Base-by-base conservation (phyloP, 2,888 invertebrate genomes). In the Crioceris asparagi region DNA sequence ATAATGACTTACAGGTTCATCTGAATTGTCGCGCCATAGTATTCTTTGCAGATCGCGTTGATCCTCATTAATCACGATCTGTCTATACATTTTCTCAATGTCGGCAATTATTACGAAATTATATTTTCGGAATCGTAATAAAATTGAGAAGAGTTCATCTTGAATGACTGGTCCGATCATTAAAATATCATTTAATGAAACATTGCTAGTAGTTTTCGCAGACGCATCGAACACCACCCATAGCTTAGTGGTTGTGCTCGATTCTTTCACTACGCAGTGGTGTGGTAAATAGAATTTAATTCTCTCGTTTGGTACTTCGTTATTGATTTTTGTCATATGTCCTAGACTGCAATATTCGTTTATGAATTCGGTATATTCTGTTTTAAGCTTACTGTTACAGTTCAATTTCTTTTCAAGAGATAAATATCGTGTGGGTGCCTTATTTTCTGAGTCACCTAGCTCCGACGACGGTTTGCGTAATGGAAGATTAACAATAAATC, bases 201-300 rank as follows among this genome's bases (percentile, higher is more conserved):
- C 6, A 10, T 47, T 43, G 2, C 27, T 36, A 31, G 35, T 36
- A 4, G 41, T 32, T 26, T 33, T 39, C 15, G 39, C 29, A 14
- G 37, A 37, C 2, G 30, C 37, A 17, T 37, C 40, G 25, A 32
- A 40, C 4, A 40, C 40, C 3, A 40, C 41, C 30, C 45, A 25
- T 10, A 43, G 17, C 34, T 45, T 42, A 2, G 41, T 43, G 8
- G 45, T 44, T 6, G 21, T 18, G 17, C 40, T 41, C 6, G 34
- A 35, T 11, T 44, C 42, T 12, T 44, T 40, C 10, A 45, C 18
- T 16, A 49, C 44, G 7, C 38, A 38, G 31, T 49, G 49, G 25
- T 49, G 44, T 11, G 45, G 43, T 3, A 48, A 19, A 36, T 32
- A 42, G 30, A 38, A 44, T n/a, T n/a, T n/a, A 10, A n/a, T 25